Evolutionary conservation across 1,140 invertebrate genomes (phyloP), one percentile per base, ranked within the genome.

Genomic region (Eriosoma lanigerum): DNA sequence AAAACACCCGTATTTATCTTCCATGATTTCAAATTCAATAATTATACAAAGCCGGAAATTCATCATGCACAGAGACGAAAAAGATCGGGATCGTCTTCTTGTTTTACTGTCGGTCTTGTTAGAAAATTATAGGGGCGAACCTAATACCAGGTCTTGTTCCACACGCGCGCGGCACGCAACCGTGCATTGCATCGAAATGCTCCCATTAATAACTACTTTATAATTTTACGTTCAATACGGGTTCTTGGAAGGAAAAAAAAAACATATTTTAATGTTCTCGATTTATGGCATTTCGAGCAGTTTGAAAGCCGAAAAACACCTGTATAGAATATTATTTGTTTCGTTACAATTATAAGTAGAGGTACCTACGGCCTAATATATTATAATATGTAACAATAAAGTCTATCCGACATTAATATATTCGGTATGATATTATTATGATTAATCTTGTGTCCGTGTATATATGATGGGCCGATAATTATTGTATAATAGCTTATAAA

Each of bases 161-260:
- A 44, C 44, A 48, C 21, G 32, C 66, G 19, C 44, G 38, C 21
- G 66, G 66, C 66, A 68, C 66, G 66, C 66, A 68, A 68, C 66
- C 66, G 66, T 68, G 66, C 66, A 24, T 48, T 24, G 66, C 66
- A 68, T 68, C 66, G 66, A 68, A 68, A 68, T 68, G 66, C 44
- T 68, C 21, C 9, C 66, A 48, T 68, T 68, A 68, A 68, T 68
- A 68, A 68, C 66, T 68, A 68, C 66, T 68, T 68, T 68, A 68
- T 68, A 68, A 48, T 48, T 68, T 68, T 48, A 68, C 66, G 66
- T 68, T 48, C 66, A 68, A 26, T 68, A 68, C 66, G 66, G 66
- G 66, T 68, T 68, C n/a, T 29, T 64, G 48, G 38, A 17, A 48
- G 48, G 48, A 66, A 66, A 24, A 66, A 12, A 46, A 10, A 19